Percentiles rank a stretch among this genome's conserved stretches.
Conservation (phyloP, 2,113 vertebrate species). For the Lates calcarifer region DNA sequence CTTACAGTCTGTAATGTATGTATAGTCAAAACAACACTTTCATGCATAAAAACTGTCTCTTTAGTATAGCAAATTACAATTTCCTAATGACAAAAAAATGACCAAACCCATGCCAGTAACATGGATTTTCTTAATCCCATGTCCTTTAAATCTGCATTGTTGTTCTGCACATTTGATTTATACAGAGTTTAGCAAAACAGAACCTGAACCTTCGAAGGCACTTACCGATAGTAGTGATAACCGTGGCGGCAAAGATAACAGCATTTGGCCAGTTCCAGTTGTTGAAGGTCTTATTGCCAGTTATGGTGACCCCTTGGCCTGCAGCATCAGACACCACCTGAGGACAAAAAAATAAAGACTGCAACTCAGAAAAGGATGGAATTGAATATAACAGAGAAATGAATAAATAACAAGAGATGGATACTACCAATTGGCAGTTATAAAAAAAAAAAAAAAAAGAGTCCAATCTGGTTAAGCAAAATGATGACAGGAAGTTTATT, state of each 20-base stretch:
- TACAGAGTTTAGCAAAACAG: background rate
- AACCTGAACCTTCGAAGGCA: conserved; percentile 2
- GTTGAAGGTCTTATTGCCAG: conserved; percentile 94
- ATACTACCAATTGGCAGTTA: background rate
- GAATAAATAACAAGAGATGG: background rate
- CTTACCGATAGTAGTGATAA: conserved; percentile 97
- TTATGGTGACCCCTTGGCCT: conserved; percentile 95
- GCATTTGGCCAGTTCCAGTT: conserved; percentile 99
- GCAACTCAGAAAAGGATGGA: background rate
- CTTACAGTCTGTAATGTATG: too few relatives aligned
- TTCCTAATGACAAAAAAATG: too few relatives aligned
- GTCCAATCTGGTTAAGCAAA: background rate
- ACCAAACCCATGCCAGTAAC: background rate
- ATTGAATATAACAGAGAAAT: background rate
- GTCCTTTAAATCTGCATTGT: too few relatives aligned
- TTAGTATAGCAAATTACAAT: background rate
- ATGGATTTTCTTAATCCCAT: background rate
- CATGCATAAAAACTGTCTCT: background rate
- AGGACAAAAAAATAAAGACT: conserved; percentile 28
- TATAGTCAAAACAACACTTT: background rate
- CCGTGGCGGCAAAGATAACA: conserved; percentile 97
- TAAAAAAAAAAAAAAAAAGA: too few relatives aligned
- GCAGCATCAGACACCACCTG: conserved; percentile 94
- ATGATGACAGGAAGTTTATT: conserved; percentile 40
- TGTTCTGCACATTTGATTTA: background rate